A percentile compares a stretch with the other conserved stretches of the same genome.
phyloP scores from a whole-genome alignment of 2,113 vertebrate genomes.

The Triplophysa rosa region DNA sequence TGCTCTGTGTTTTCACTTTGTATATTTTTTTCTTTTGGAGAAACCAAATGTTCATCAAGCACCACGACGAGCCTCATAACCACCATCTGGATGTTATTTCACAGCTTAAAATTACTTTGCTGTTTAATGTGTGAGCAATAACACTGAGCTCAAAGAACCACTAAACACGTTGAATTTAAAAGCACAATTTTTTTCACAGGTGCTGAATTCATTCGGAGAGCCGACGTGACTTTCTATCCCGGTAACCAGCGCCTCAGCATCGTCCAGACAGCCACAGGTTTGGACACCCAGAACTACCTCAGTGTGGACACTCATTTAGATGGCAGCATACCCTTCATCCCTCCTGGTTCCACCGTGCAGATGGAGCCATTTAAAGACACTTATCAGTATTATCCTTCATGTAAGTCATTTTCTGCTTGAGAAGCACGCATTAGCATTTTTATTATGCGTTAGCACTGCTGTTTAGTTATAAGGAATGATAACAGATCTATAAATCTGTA shows the following conservation, averaged over 20 bases:
- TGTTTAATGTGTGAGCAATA: conserved; percentile 7
- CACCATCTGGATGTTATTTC: conserved; percentile 41
- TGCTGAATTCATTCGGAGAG: conserved; percentile 82
- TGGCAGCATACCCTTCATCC: conserved; percentile 82
- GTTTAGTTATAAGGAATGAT: too few species aligned
- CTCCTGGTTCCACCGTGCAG: conserved; percentile 74
- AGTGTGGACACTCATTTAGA: conserved; percentile 79
- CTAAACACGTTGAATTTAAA: neutral
- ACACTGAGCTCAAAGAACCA: neutral
- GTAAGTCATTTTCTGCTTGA: conserved; percentile 64
- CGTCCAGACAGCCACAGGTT: conserved; percentile 80
- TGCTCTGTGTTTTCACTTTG: conserved; percentile 42
- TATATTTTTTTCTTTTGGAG: conserved; percentile 5
- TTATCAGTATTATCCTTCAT: conserved; percentile 86
- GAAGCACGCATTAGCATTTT: too few species aligned
- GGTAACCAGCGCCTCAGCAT: conserved; percentile 82
- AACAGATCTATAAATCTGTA: too few species aligned
- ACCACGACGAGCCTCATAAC: conserved; percentile 29
- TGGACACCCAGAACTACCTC: conserved; percentile 87
- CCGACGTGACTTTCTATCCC: conserved; percentile 86
- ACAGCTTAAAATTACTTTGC: conserved; percentile 21
- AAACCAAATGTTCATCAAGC: conserved; percentile 33
- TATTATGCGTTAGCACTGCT: too few species aligned
- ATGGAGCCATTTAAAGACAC: conserved; percentile 85
- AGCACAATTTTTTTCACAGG: conserved; percentile 69